Base-by-base conservation (phyloP, 2,113 vertebrate genomes). In the Barbus barbus region DNA sequence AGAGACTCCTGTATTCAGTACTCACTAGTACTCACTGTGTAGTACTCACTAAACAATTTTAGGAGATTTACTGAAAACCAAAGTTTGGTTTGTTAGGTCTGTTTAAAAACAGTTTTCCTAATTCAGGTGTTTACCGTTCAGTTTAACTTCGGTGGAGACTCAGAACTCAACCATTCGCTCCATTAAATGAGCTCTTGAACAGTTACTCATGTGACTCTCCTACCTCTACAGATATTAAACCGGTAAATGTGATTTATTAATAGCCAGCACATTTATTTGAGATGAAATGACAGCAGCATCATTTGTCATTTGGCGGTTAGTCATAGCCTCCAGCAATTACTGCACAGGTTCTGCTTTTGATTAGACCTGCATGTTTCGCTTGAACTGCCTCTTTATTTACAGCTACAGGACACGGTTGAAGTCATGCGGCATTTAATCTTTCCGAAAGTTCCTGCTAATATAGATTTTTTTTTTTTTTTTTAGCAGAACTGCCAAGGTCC, bases 261-360 rank as follows among this genome's bases (percentile, higher is more conserved):
- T 12, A 33, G 48, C 9, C 31, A 26, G 38, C 38, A 72, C 14
- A 31, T 83, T 83, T 86, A 60, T 72, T 86, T 22, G 26, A 67
- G 65, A 67, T 58, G 3, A 46, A 58, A 46, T 48, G 5, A 53
- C 22, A 71, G 63, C 12, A 20, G 36, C 3, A n/a, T 16, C 7
- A 9, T 51, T 73, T 61, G 9, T 83, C 63, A 83, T 86, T 38
- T 48, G 31, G 3, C 3, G 63, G 41, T 44, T 46, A 46, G 44
- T 46, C 3, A 56, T 9, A 41, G 53, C 51, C 53, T 48, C 22
- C n/a, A 36, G 81, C n/a, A 20, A 56, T 73, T 41, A 73, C 14
- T 46, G 24, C 4, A 16, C 67, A 2, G 51, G 48, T 22, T 48
- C 67, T 44, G 31, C 51, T 38, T 18, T 73, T 46, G 71, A 83